Percentiles rank a stretch among this genome's conserved stretches.
These are phyloP conservation scores for Chrysotoxum bicinctum DNA, from an alignment of 2,888 invertebrate genomes.

Conservation along the genomic window DNA sequence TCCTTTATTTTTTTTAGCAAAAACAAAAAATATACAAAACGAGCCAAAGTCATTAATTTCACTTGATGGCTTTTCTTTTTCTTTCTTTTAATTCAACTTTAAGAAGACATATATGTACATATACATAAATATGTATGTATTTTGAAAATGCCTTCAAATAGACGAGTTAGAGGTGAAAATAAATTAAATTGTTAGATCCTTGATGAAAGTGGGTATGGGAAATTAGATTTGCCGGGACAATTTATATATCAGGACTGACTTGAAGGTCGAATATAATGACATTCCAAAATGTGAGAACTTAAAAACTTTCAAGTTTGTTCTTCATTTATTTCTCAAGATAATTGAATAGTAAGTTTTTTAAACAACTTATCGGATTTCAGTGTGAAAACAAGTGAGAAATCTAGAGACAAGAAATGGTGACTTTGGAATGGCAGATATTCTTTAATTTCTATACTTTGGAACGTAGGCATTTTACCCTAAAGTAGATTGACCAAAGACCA, in stretches of 20 bases:
- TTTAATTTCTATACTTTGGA: no score
- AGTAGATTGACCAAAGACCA: no score
- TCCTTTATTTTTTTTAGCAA: slow-evolving; percentile 28
- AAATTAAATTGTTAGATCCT: slow-evolving; percentile 61
- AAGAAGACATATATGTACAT: no score
- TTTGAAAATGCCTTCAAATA: slow-evolving; percentile 7
- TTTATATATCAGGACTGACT: slow-evolving; percentile 36
- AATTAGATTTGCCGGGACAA: slow-evolving; percentile 56
- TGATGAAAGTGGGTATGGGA: slow-evolving; percentile 17
- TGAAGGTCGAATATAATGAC: slow-evolving; percentile 19
- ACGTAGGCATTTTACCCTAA: no score
- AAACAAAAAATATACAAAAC: slow-evolving; percentile 55
- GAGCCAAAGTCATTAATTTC: slow-evolving; percentile 66
- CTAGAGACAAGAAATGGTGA: no score
- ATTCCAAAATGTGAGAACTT: background rate
- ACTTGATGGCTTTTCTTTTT: slow-evolving; percentile 49
- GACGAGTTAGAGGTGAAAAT: slow-evolving; percentile 22
- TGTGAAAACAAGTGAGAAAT: no score
- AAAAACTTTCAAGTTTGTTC: background rate
- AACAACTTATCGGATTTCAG: no score
- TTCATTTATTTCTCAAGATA: background rate
- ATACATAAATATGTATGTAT: no score
- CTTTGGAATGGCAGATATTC: no score
- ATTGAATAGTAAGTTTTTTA: no score
- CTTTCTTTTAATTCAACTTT: slow-evolving; percentile 1